Conservation (phyloP, 64 coral and sea anemone genomes). For the Montipora sp. region DNA sequence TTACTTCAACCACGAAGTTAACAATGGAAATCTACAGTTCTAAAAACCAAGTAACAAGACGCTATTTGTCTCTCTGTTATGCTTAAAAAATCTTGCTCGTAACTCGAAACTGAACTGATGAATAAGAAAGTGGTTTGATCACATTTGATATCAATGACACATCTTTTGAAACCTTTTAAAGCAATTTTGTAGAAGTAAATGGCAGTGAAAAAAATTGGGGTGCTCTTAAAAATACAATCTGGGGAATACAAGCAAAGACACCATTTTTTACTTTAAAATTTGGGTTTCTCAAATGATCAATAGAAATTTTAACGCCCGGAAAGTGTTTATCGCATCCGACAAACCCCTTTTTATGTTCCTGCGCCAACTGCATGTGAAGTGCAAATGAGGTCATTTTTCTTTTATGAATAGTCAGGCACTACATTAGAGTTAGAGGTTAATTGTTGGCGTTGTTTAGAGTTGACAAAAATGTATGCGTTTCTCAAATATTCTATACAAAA, state of each 20-base stretch:
- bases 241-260: background rate
- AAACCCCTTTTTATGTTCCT: background rate
- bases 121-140: background rate
- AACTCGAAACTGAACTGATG: background rate
- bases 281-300: background rate
- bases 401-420: too few relatives aligned
- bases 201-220: background rate
- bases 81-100: background rate
- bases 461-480: too few relatives aligned
- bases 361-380: too few relatives aligned
- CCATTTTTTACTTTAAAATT: background rate
- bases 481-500: too few relatives aligned
- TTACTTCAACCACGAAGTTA: background rate
- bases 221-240: background rate
- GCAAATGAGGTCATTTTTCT: too few relatives aligned
- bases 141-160: background rate
- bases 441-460: too few relatives aligned
- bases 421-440: too few relatives aligned
- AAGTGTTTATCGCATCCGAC: background rate
- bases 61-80: background rate
- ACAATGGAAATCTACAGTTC: background rate
- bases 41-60: background rate
- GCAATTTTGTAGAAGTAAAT: background rate
- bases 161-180: background rate
- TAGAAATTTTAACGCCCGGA: background rate